These are phyloP conservation scores for Melinaea menophilus DNA, from an alignment of 2,888 invertebrate species.

Conservation along the genomic window DNA sequence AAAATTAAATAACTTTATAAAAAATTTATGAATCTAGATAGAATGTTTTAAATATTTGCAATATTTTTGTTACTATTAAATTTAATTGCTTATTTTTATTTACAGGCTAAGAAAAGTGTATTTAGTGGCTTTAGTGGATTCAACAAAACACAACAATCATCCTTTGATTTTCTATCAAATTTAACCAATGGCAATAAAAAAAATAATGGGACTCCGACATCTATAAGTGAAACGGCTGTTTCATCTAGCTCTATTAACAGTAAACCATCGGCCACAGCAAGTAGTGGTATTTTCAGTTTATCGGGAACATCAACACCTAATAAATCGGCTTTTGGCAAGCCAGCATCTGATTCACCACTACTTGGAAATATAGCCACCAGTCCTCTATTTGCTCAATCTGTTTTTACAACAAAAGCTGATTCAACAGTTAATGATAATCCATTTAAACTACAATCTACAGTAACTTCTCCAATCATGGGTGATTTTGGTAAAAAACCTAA, in stretches of 20 bases:
- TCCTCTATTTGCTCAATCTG: slow-evolving; percentile 18
- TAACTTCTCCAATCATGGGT: slow-evolving; percentile 36
- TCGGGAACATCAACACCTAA: slow-evolving; percentile 38
- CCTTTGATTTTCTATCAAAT: slow-evolving; percentile 80
- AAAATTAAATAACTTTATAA: too few relatives aligned
- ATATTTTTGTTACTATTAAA: neutral
- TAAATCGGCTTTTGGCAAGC: slow-evolving; percentile 42
- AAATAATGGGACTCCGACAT: slow-evolving; percentile 50
- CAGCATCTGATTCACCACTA: slow-evolving; percentile 39
- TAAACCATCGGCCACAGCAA: slow-evolving; percentile 44
- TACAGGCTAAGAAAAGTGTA: slow-evolving; percentile 75
- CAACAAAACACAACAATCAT: slow-evolving; percentile 70
- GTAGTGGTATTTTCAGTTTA: slow-evolving; percentile 46
- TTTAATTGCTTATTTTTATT: slow-evolving; percentile 20
- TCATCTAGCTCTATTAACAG: slow-evolving; percentile 47
- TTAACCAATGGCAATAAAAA: slow-evolving; percentile 66
- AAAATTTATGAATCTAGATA: neutral
- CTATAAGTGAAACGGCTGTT: slow-evolving; percentile 45
- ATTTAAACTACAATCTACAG: slow-evolving; percentile 51
- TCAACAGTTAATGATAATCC: slow-evolving; percentile 51
- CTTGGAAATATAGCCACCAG: slow-evolving; percentile 39
- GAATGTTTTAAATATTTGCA: neutral
- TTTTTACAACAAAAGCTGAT: slow-evolving; percentile 43
- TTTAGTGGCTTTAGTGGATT: slow-evolving; percentile 85
- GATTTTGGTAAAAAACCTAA: slow-evolving; percentile 33